These are phyloP conservation scores for Lasioglossum malachurum DNA, from an alignment of 2,888 invertebrate genomes.

Conservation along the genomic window DNA sequence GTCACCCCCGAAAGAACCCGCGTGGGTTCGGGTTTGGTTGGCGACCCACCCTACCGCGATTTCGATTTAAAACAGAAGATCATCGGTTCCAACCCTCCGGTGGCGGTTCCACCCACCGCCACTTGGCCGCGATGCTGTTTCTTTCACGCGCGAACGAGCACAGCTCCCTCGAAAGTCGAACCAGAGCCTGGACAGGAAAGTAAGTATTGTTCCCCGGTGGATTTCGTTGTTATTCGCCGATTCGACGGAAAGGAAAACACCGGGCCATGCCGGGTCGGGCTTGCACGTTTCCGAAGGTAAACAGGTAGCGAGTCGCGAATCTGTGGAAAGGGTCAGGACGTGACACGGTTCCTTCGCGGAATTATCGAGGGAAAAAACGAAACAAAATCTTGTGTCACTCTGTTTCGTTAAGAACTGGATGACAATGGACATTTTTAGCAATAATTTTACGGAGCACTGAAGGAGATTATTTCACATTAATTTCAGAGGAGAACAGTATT, in stretches of 20 bases:
- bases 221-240: conserved; percentile 51
- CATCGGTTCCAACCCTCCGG: conserved; percentile 22
- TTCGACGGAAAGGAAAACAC: conserved; percentile 59
- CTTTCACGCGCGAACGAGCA: conserved; percentile 35
- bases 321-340: conserved; percentile 17
- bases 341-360: conserved; percentile 11
- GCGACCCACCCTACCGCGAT: conserved; percentile 51
- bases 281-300: conserved; percentile 56
- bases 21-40: not conserved
- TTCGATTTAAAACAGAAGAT: conserved; percentile 66
- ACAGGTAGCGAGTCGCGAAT: conserved; percentile 45
- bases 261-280: not conserved
- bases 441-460: no score
- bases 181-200: conserved; percentile 35
- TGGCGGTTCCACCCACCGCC: not conserved
- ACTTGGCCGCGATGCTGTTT: conserved; percentile 16
- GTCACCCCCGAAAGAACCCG: conserved; percentile 10
- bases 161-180: conserved; percentile 1
- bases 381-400: no score
- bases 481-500: no score
- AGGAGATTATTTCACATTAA: no score
- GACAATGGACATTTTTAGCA: no score
- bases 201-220: conserved; percentile 45
- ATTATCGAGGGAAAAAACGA: not conserved
- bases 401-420: not conserved